Base-by-base conservation (phyloP, 2,888 invertebrate species). In the Drosophila phalerata region DNA sequence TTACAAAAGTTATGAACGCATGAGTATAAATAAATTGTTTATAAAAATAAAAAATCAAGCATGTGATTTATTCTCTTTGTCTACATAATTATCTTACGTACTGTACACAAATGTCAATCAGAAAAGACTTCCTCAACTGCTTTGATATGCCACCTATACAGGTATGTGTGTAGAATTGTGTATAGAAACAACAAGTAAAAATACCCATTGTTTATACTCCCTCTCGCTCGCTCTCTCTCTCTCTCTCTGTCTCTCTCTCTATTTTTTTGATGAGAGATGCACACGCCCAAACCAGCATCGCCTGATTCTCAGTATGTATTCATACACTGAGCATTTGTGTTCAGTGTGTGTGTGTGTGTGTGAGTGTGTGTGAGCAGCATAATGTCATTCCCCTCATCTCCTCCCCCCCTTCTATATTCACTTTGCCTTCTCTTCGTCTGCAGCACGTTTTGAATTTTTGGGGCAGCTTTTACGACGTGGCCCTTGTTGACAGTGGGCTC, bases 251-350 rank as follows among this genome's bases (percentile, higher is more conserved):
- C 52, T 49, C 30, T 22, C 17, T 32, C 37, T 28, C 28, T 28
- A 6, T 8, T 17, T 32, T 19, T 43, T 11, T 11, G 15, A 28
- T 57, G 56, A 51, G 61, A 62, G 51, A 47, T 72, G 70, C 75
- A 72, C 63, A 87, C 82, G 77, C 88, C 73, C 79, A 81, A 57
- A n/a, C 43, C 47, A 78, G 53, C 77, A 79, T 82, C 79, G 81
- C 70, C 73, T 81, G 82, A 83, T 79, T 76, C 60, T 81, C 51
- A 49, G 73, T 65, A 68, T 76, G 69, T 85, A 22, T 22, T 22
- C 3, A 4, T 22, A 83, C 77, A 67, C 68, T 64, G 56, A 55
- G 38, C 52, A 40, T 40, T 34, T 40, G 25, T 52, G 11, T 0
- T n/a, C 5, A n/a, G 15, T 52, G 32, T 32, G 19, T 32, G 19